Evolutionary conservation across 1,140 invertebrate species (phyloP), one percentile per base, ranked within the genome.

Genomic region (Ooceraea biroi): DNA sequence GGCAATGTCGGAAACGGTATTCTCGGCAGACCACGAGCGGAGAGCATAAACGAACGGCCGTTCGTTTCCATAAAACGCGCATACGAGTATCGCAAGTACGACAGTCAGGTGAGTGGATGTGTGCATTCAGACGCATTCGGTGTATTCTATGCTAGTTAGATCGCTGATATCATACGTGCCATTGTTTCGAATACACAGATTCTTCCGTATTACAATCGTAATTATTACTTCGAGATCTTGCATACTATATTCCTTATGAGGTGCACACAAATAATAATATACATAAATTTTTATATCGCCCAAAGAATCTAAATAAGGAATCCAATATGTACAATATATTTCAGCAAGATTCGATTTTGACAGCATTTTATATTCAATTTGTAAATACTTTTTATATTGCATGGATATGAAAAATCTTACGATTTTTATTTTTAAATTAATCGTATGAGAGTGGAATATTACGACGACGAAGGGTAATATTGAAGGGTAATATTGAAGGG

Each of bases 21-120:
- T 19, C 68, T 91, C 11, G 91, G 91, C 27, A 89, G 93, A 76
- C 93, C 92, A 0, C 89, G 94, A 44, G 93, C 94, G 4, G 94
- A 94, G 55, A 94, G 93, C 77, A 91, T 94, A 61, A 94, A 94
- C 88, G 96, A 96, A 88, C 92, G 96, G 77, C 96, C 96, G 8
- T 96, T 96, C 90, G 95, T 96, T 65, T 94, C 95, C 2, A 95
- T 96, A 14, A 96, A 96, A 90, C 93, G 95, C 63, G 95, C 96
- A n/a, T 96, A 96, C 88, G 96, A 96, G 77, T 94, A 95, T 66
- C 91, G 93, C 77, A 95, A 95, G 88, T 94, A 94, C 88, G 94
- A 95, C 77, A 91, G 90, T 71, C 94, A 95, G 93, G 95, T 95
- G 92, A 93, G 85, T 60, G 22, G 68, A 22, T 22, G 48, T 48